These are phyloP conservation scores for Odobenus rosmarus DNA, from an alignment of 2,113 vertebrate species.

Conservation along the genomic window DNA sequence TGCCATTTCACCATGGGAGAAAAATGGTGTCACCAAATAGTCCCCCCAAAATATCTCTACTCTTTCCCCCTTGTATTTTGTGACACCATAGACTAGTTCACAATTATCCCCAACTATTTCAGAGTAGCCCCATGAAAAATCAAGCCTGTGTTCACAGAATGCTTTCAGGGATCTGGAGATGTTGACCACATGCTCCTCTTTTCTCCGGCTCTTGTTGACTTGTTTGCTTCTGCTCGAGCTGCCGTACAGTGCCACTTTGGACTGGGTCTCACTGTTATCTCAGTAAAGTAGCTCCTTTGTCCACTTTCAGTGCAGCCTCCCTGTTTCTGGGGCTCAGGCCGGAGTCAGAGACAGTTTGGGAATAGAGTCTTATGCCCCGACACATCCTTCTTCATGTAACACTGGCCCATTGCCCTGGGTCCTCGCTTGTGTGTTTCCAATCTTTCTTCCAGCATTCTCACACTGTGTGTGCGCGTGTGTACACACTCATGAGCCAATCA, in stretches of 20 bases:
- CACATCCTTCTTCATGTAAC: no score
- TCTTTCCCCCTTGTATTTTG: background rate
- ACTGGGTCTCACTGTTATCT: background rate
- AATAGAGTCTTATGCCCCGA: background rate
- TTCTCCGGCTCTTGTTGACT: background rate
- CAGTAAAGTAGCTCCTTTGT: background rate
- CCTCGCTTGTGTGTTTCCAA: background rate
- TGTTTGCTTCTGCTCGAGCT: background rate
- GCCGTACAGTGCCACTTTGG: background rate
- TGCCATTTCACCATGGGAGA: background rate
- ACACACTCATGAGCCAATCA: no score
- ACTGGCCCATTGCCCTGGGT: background rate
- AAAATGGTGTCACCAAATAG: background rate
- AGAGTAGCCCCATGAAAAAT: no score
- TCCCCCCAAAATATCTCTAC: background rate
- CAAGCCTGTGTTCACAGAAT: background rate
- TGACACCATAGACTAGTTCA: background rate
- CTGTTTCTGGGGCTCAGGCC: background rate
- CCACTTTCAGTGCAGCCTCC: background rate
- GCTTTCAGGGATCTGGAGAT: background rate
- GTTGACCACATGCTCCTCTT: background rate
- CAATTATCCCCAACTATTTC: background rate
- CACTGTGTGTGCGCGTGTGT: background rate
- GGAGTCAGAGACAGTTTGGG: background rate
- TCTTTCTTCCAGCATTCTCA: background rate